phyloP scores from a whole-genome alignment of 2,888 invertebrate species.

The Eledona agricola region DNA sequence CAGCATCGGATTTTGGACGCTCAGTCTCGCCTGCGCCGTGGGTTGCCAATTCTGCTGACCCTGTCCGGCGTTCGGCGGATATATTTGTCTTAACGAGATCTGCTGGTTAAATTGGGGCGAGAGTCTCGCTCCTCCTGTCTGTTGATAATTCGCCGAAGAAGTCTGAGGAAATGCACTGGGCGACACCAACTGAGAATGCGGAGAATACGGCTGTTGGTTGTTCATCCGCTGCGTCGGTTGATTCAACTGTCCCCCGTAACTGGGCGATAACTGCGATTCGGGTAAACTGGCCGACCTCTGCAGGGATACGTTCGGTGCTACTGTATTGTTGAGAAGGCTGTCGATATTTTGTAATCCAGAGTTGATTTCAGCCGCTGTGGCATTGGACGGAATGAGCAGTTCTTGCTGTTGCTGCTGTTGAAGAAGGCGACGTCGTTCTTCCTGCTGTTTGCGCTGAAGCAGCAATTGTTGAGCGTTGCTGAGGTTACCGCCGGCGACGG shows the following conservation, averaged over 20 bases:
- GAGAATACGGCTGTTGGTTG: conserved; percentile 59
- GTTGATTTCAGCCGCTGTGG: conserved; percentile 65
- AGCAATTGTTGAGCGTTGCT: conserved; percentile 50
- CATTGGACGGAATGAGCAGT: conserved; percentile 80
- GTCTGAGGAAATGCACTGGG: conserved; percentile 58
- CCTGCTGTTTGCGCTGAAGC: conserved; percentile 58
- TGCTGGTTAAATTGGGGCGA: conserved; percentile 69
- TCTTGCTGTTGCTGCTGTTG: conserved; percentile 85
- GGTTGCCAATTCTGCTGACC: conserved; percentile 56
- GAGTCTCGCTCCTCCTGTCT: conserved; percentile 63
- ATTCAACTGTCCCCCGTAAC: conserved; percentile 60
- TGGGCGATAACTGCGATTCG: conserved; percentile 70
- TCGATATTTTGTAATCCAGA: conserved; percentile 76
- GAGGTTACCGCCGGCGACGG: conserved; percentile 24
- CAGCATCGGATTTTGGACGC: conserved; percentile 87
- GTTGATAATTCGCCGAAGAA: conserved; percentile 54
- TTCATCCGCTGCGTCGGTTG: conserved; percentile 50
- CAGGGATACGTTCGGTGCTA: conserved; percentile 88
- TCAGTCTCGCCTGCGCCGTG: conserved; percentile 67
- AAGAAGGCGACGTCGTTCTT: conserved; percentile 76
- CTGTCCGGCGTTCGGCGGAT: conserved; percentile 46
- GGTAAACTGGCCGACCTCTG: conserved; percentile 72
- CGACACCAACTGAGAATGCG: conserved; percentile 63
- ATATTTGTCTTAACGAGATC: conserved; percentile 65
- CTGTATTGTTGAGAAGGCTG: conserved; percentile 83